Evolutionary conservation across 2,797 vertebrate species (phyloP).

Genomic region (Nasua narica): DNA sequence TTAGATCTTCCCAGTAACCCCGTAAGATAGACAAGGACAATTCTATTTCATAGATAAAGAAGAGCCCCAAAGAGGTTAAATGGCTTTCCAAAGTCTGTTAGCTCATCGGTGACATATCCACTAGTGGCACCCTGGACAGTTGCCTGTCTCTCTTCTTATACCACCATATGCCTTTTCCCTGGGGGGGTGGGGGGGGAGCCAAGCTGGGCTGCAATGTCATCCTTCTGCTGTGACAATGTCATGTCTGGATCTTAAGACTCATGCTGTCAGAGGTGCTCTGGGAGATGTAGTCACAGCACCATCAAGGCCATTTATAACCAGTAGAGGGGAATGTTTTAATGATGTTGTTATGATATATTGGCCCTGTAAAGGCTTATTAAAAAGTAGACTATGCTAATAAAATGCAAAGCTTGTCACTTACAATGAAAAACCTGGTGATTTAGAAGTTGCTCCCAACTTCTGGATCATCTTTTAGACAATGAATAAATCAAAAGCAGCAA

Average conservation of each 20-base stretch:
- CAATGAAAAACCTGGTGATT: conserved; percentile 79
- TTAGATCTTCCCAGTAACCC: conserved; percentile 21
- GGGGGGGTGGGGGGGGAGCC: fast-evolving
- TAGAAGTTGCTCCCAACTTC: conserved; percentile 74
- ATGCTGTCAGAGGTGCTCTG: conserved; percentile 42
- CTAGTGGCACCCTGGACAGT: fast-evolving
- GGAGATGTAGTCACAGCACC: conserved; percentile 53
- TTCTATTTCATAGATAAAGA: conserved; percentile 39
- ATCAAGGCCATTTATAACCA: conserved; percentile 73
- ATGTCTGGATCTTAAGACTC: background rate
- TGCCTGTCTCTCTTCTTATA: background rate
- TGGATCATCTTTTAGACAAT: conserved; percentile 71
- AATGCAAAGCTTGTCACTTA: conserved; percentile 79
- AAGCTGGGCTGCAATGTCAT: background rate
- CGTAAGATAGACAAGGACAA: conserved; percentile 18
- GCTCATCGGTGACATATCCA: background rate
- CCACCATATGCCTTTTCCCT: background rate
- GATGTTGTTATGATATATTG: conserved; percentile 72
- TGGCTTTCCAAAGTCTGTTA: background rate
- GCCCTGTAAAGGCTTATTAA: conserved; percentile 76
- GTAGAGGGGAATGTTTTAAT: conserved; percentile 69
- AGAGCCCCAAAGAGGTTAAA: conserved; percentile 29
- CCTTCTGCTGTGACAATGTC: background rate
- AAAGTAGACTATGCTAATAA: conserved; percentile 77
- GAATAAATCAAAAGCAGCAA: conserved; percentile 78